Evolutionary conservation across 2,113 vertebrate species (phyloP), one percentile per base, ranked within the genome.

Genomic region (Ailurus styani): DNA sequence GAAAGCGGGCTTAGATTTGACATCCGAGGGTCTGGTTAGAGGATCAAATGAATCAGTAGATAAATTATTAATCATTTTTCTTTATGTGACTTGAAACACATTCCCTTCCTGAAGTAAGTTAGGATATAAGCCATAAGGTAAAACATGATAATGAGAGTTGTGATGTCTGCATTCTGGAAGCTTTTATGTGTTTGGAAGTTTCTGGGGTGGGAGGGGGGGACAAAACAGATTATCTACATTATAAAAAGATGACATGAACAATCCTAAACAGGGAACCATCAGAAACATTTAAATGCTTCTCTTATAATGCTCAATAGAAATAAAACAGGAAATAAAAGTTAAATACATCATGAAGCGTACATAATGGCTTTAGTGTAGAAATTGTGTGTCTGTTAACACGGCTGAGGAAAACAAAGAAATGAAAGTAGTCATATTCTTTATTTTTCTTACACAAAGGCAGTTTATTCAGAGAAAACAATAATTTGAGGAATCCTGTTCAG

Each of bases 31-130:
- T 81, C 87, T 78, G 45, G 34, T 50, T 79, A 95, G 84, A 85
- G 57, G 86, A 93, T 75, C 82, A 81, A 93, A 90, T 47, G 66
- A 96, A 91, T 60, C 88, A 89, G 29, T 4, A 34, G 9, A 52
- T 95, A 88, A 88, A 95, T 95, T 82, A 95, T 89, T 87, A 57
- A 96, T 93, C 64, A 13, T 40, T 62, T 93, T 83, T 95, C 82
- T 93, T 96, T 78, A 70, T 93, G 85, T 78, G 42, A 84, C 81
- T 94, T 86, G 82, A 97, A 94, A 90, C 14, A 29, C 55, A 85
- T 81, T 64, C 50, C 57, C 27, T 77, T 57, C 86, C 82, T 68
- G 54, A 93, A 93, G 87, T 20, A 42, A 95, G 54, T 47, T 55
- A 93, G 77, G 45, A 17, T 75, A 40, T 13, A 96, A 97, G 55